Conservation (phyloP, 1,140 invertebrate genomes). For the Heliconius congener region DNA sequence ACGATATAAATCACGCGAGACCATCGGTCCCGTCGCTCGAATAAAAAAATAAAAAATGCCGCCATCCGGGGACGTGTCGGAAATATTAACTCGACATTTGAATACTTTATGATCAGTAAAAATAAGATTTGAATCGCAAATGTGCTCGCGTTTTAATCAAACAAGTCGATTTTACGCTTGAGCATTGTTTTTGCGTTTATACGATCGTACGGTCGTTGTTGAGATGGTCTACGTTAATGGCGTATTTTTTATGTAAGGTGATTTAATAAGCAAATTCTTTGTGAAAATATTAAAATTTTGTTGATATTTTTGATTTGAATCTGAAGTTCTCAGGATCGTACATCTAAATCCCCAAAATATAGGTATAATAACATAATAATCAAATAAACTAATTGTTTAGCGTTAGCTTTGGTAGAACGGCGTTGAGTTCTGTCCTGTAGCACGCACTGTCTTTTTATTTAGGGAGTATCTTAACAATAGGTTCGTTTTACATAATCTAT, state of each 20-base stretch:
- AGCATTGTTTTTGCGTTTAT: slow-evolving; percentile 44
- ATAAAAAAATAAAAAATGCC: slow-evolving; percentile 41
- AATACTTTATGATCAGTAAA: slow-evolving; percentile 80
- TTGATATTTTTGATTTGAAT: background rate
- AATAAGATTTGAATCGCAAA: slow-evolving; percentile 76
- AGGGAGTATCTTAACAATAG: no score
- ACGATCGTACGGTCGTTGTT: slow-evolving; percentile 6
- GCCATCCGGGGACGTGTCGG: slow-evolving; percentile 57
- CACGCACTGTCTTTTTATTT: no score
- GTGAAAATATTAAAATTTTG: background rate
- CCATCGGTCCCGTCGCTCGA: slow-evolving; percentile 34
- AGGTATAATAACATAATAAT: no score
- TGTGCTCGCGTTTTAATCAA: slow-evolving; percentile 75
- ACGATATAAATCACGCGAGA: slow-evolving; percentile 38
- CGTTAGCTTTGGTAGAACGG: no score
- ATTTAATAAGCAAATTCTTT: background rate
- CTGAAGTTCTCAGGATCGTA: no score
- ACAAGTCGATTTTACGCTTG: slow-evolving; percentile 45
- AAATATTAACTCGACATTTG: slow-evolving; percentile 76
- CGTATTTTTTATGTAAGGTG: background rate
- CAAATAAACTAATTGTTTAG: no score
- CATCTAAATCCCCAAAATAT: no score
- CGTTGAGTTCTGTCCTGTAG: no score
- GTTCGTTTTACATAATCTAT: no score
- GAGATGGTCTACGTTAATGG: slow-evolving; percentile 10